Evolutionary conservation across 2,888 invertebrate species (phyloP), one percentile per base, ranked within the genome.

Genomic region (Tanytarsus gracilentus): DNA sequence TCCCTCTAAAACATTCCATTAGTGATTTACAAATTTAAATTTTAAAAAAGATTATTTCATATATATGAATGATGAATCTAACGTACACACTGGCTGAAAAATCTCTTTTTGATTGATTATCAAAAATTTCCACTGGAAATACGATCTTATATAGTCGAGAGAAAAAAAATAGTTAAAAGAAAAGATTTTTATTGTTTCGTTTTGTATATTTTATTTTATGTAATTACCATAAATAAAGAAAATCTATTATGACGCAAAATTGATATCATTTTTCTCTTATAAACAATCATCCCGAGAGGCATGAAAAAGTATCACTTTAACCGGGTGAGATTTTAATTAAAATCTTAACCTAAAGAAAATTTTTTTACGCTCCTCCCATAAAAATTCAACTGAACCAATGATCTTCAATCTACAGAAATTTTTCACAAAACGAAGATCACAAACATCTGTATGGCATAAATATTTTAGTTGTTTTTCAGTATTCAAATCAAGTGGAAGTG

Each of bases 201-300:
- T 27, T 49, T 23, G 25, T n/a, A 26, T 40, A 8, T 18, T 16
- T 16, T 3, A 40, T 16, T 16, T 7, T 2, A 49, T 27, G 14
- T 30, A 11, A 49, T 49, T 8, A 27, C 49, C 21, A 3, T 25
- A 49, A 25, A 27, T 11, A 49, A 49, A 5, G 16, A 49, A 25
- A 16, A 14, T n/a, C n/a, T n/a, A n/a, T n/a, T n/a, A 49, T 49
- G 25, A 49, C 49, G 49, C 21, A 49, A 49, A 49, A n/a, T 6
- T 25, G 49, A 49, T 49, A 49, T 49, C 16, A 49, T 25, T 49
- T 49, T 49, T 11, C 49, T 30, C 30, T n/a, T n/a, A 44, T 44
- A 44, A 44, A 44, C 44, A 44, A 18, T 44, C 18, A n/a, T n/a
- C 11, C 33, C n/a, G n/a, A 11, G 33, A 9, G n/a, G n/a, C 14